These are phyloP conservation scores for Carposina sasakii DNA, from an alignment of 1,140 invertebrate genomes.

Conservation along the genomic window DNA sequence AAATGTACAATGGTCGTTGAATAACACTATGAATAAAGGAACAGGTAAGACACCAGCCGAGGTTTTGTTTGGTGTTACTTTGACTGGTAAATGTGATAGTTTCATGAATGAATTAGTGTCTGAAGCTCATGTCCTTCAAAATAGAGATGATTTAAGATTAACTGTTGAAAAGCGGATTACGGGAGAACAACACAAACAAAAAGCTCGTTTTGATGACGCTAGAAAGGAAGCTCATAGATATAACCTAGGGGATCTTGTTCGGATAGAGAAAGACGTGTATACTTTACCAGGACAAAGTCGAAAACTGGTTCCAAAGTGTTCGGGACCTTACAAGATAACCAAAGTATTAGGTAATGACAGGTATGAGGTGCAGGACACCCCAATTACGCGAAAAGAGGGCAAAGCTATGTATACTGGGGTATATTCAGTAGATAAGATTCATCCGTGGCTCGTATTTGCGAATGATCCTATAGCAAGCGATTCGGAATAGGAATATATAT, in stretches of 20 bases:
- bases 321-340: conserved; percentile 22
- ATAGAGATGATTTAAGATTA: not conserved
- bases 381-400: not conserved
- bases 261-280: not conserved
- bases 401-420: not conserved
- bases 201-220: conserved; percentile 1
- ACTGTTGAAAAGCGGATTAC: not conserved
- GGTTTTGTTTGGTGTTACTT: not conserved
- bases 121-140: not conserved
- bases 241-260: conserved; percentile 2
- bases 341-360: conserved; percentile 31
- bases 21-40: conserved; percentile 9
- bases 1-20: conserved; percentile 32
- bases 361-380: conserved; percentile 29
- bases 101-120: not conserved
- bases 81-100: not conserved
- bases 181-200: not conserved
- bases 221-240: not conserved
- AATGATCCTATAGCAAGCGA: not conserved
- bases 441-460: not conserved
- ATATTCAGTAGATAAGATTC: not conserved
- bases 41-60: not conserved
- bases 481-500: not conserved
- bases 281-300: not conserved
- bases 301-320: conserved; percentile 1